Base-by-base conservation (phyloP, 2,888 invertebrate genomes). In the Drosophila ustulata region DNA sequence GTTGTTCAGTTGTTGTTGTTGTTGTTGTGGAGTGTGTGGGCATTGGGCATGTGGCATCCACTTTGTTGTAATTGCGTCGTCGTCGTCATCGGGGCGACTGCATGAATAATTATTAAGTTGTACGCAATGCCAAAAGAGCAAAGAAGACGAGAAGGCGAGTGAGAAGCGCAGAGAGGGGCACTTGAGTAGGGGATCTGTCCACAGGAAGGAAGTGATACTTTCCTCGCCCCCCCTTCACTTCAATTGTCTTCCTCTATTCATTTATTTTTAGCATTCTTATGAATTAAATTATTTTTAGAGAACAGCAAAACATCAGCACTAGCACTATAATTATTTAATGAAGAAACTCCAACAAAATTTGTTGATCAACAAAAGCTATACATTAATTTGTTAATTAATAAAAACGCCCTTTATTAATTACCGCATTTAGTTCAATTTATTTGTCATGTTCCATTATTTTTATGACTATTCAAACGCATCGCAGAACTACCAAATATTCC, bases 61-160 rank as follows among this genome's bases (percentile, higher is more conserved):
- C 89, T 88, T 80, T 76, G 82, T 89, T 85, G 86, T 84, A 88
- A 89, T 78, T 78, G 88, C 71, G 83, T 28, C 28, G 28, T 28
- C 50, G 11, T 66, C 55, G 46, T 63, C 55, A 39, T 51, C 37
- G 59, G 59, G 74, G 84, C 84, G 66, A 88, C 86, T 89, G 86
- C 88, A 89, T 88, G 88, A 85, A 89, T 89, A 83, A 89, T 89
- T 83, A 88, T 85, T 88, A 85, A 88, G 88, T 74, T 71, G 69
- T 80, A 76, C 59, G 65, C 61, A 66, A 63, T 62, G 63, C 64
- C 64, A 34, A 23, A 25, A 45, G 39, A 52, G 52, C n/a, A 8
- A 41, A 26, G 4, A 4, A 43, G 2, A 23, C 28, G 18, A 4
- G 28, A n/a, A 3, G 3, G 43, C 4, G 30, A 6, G n/a, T 7